A percentile compares a stretch with the other conserved stretches of the same genome.
Conservation (phyloP, 2,113 vertebrate genomes). For the Melanocharis versteri region DNA sequence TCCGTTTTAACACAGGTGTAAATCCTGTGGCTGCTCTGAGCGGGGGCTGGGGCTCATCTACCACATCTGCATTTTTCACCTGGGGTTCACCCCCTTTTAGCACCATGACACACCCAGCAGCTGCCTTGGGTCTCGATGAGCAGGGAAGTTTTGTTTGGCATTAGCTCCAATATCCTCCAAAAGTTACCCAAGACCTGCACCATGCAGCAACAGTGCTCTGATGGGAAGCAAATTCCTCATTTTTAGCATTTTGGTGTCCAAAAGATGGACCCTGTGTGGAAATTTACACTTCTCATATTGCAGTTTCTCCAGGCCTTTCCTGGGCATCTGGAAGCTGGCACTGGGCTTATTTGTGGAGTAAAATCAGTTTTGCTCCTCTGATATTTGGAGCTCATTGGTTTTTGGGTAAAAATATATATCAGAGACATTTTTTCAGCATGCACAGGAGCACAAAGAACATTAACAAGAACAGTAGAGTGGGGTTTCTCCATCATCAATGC, state of each 20-base stretch:
- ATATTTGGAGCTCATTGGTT: background rate
- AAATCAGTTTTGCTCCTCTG: background rate
- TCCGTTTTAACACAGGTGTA: accelerated
- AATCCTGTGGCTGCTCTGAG: background rate
- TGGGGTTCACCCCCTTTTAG: background rate
- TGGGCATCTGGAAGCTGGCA: background rate
- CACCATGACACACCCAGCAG: background rate
- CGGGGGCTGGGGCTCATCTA: background rate
- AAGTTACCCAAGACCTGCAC: background rate
- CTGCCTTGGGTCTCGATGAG: background rate
- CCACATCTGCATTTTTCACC: background rate
- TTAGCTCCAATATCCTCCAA: background rate
- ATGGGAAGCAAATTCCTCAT: background rate
- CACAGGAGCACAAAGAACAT: background rate
- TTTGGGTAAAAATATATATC: background rate
- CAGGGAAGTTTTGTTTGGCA: background rate
- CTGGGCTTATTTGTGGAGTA: background rate
- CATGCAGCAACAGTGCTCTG: background rate
- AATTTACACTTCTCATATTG: background rate
- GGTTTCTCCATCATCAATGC: background rate
- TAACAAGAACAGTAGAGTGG: background rate
- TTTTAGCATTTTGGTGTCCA: background rate
- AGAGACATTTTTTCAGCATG: background rate
- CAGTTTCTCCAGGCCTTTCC: background rate
- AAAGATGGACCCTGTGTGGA: background rate